A percentile compares a stretch with the other conserved stretches of the same genome.
Evolutionary conservation across 2,113 vertebrate species (phyloP).

Genomic region (Pelodiscus sinensis): DNA sequence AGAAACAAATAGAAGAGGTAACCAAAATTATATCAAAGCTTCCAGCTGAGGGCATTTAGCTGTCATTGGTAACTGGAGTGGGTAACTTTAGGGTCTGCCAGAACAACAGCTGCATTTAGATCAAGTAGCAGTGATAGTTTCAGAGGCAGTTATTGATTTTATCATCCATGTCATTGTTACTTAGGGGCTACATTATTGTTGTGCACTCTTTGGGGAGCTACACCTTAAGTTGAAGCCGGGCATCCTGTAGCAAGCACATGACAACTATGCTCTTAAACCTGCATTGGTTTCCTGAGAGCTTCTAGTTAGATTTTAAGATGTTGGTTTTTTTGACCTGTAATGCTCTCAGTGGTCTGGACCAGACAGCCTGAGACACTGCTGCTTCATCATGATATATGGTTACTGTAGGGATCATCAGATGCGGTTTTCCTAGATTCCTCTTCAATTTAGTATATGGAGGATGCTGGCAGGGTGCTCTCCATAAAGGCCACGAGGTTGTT

Average conservation of each 20-base stretch:
- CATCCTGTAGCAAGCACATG: not conserved
- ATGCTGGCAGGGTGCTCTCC: not conserved
- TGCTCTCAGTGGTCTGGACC: not conserved
- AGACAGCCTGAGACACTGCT: not conserved
- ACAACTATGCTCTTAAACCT: not conserved
- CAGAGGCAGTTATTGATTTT: not conserved
- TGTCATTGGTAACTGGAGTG: not conserved
- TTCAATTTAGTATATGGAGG: not conserved
- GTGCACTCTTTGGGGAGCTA: not conserved
- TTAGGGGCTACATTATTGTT: not conserved
- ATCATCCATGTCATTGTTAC: not conserved
- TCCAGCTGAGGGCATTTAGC: not conserved
- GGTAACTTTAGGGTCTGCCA: not conserved
- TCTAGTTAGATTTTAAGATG: not conserved
- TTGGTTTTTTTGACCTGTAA: not conserved
- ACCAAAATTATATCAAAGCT: not conserved
- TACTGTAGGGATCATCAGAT: not conserved
- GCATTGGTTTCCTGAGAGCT: not conserved
- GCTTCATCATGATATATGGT: not conserved
- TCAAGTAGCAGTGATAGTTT: not conserved
- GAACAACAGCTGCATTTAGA: not conserved
- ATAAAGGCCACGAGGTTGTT: not conserved
- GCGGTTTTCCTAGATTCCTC: not conserved
- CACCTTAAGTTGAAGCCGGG: not conserved
- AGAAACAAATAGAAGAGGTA: not conserved